A percentile compares a stretch with the other conserved stretches of the same genome.
Conservation (phyloP, 2,797 vertebrate genomes). For the Myotis findleyi region DNA sequence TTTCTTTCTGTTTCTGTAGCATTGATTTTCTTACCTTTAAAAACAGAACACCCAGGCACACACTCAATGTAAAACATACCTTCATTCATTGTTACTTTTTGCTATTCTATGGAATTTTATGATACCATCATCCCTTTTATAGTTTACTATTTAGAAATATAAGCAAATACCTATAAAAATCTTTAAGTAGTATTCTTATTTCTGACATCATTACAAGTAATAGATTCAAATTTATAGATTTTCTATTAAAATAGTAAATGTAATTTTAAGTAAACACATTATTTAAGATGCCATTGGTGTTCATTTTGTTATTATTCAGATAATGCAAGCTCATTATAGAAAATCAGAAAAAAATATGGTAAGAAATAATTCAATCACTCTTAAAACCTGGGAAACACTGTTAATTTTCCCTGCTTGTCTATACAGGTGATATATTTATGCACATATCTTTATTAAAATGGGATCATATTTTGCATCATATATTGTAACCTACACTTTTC, state of each 20-base stretch:
- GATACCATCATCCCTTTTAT: neutral
- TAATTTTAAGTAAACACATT: neutral
- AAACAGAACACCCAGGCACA: neutral
- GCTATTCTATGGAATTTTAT: neutral
- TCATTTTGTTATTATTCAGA: neutral
- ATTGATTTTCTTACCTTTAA: conserved; percentile 1
- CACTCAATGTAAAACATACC: neutral
- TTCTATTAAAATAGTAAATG: neutral
- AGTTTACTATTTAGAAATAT: conserved; percentile 41
- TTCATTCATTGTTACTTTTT: neutral
- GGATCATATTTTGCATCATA: neutral
- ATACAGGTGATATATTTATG: neutral
- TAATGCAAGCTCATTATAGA: neutral
- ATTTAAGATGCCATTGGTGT: conserved; percentile 40
- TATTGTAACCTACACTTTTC: neutral
- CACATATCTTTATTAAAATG: neutral
- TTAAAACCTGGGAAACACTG: neutral
- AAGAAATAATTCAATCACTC: neutral
- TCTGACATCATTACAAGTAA: neutral
- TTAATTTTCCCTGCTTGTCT: conserved; percentile 28
- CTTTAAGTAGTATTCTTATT: conserved; percentile 3
- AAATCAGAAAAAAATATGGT: neutral
- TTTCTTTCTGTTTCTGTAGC: neutral
- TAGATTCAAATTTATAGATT: neutral
- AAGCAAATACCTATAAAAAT: neutral